Evolutionary conservation across 2,888 invertebrate genomes (phyloP), one percentile per base, ranked within the genome.

Genomic region (Antheraea assamensis): DNA sequence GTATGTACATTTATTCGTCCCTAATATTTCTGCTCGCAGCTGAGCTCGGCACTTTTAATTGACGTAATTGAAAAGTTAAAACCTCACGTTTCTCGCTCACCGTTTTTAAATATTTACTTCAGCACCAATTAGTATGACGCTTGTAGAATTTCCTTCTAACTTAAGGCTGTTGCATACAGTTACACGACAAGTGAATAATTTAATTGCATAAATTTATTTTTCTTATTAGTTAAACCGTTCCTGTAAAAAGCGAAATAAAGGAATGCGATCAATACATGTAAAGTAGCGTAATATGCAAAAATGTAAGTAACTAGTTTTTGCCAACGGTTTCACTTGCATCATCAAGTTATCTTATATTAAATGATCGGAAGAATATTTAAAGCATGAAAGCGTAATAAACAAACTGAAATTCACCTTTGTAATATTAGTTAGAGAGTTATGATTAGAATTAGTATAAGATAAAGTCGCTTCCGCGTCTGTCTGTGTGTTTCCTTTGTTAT

Each of bases 101-200:
- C 90, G n/a, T 91, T 91, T 92, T 91, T 89, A 93, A 93, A 92
- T 92, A 91, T 92, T 93, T 92, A 92, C 88, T 87, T 90, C 89
- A 86, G 87, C 90, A 91, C 92, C 92, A 92, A 93, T 93, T 93
- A 93, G 91, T 88, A 83, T 84, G 87, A 83, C 83, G 86, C 84
- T 82, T 83, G 85, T 85, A 85, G 80, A 86, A 85, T 87, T 90
- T 87, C 81, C 85, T 86, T 88, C 87, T 80, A 80, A 78, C 80
- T 80, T 83, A 80, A 77, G 82, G 80, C 71, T 55, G 68, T 71
- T 74, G 71, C 74, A 74, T 27, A 74, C 68, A 72, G 42, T 70
- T 27, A 64, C 24, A 13, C 10, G 24, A 55, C 17, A 24, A 30
- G 30, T 15, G 61, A 27, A 64, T 17, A 27, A 64, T 58, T 24